These are phyloP conservation scores for Prietella phreatophila DNA, from an alignment of 2,113 vertebrate species.

Conservation along the genomic window DNA sequence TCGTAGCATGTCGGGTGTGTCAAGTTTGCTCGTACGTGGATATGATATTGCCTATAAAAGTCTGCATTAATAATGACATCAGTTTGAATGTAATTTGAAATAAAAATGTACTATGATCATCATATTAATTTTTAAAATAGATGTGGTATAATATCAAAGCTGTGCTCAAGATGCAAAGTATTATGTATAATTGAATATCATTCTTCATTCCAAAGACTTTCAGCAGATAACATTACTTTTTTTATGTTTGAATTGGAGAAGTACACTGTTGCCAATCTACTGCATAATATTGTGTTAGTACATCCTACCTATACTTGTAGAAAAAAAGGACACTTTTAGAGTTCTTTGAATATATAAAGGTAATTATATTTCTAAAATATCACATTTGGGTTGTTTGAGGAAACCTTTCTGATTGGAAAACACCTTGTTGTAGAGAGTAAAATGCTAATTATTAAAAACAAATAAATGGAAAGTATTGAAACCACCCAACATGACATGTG, in stretches of 20 bases:
- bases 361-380: neutral
- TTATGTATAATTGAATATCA: neutral
- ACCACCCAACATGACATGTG: neutral
- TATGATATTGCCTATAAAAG: neutral
- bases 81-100: neutral
- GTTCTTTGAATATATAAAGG: neutral
- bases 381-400: neutral
- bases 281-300: neutral
- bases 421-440: too few species aligned
- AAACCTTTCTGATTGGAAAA: neutral
- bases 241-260: neutral
- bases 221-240: neutral
- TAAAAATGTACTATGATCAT: neutral
- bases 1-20: slow-evolving; percentile 3
- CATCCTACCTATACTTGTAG: neutral
- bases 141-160: neutral
- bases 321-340: neutral
- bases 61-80: neutral
- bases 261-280: neutral
- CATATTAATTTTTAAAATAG: neutral
- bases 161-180: neutral
- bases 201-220: neutral
- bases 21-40: neutral
- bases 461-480: neutral
- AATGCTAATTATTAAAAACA: neutral